Evolutionary conservation across 2,888 invertebrate genomes (phyloP).

Genomic region (Chaetogeoica ovagalla): DNA sequence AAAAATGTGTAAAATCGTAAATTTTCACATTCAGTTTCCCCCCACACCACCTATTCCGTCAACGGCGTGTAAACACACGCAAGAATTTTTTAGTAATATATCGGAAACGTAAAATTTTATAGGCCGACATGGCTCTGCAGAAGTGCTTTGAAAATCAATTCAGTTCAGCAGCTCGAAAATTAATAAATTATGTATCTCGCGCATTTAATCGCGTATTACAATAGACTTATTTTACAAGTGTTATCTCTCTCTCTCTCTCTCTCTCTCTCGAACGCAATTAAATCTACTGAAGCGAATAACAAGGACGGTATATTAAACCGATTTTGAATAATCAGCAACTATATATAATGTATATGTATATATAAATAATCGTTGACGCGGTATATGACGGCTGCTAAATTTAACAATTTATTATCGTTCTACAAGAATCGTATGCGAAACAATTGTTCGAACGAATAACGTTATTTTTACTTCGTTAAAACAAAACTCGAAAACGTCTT

Average conservation of each 20-base stretch:
- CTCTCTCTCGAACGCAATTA: background rate
- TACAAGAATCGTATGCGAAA: background rate
- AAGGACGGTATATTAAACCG: background rate
- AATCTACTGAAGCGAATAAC: background rate
- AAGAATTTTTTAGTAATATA: constrained; percentile 18
- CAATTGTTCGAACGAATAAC: no score
- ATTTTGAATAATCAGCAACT: background rate
- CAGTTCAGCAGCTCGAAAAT: background rate
- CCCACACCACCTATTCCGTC: no score
- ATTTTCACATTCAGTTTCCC: constrained; percentile 18
- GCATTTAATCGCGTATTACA: background rate
- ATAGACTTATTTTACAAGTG: background rate
- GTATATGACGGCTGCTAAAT: background rate
- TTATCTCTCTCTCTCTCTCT: background rate
- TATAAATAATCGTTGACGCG: background rate
- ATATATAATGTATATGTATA: background rate
- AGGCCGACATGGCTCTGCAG: constrained; percentile 5
- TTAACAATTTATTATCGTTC: background rate
- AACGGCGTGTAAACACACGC: constrained; percentile 13
- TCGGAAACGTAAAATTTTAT: constrained; percentile 36
- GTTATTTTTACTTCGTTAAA: no score
- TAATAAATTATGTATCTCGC: constrained; percentile 26
- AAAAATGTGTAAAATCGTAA: constrained; percentile 1
- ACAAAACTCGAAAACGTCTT: no score
- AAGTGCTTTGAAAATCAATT: constrained; percentile 25